Evolutionary conservation across 2,113 vertebrate species (phyloP), one percentile per base, ranked within the genome.

Genomic region (Oncorhynchus gorbuscha): DNA sequence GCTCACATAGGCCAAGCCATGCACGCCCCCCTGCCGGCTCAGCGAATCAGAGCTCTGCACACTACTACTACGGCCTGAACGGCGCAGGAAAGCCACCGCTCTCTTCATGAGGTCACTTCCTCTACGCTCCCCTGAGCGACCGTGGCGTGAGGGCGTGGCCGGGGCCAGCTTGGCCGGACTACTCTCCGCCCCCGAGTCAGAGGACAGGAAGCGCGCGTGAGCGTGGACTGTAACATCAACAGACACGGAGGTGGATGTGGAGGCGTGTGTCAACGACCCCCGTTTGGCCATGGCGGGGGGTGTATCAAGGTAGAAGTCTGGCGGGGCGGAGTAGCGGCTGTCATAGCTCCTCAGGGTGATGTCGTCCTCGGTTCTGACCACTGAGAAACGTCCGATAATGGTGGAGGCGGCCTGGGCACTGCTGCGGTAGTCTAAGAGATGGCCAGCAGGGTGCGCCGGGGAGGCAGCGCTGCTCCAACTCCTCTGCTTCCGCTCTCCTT

Each of bases 301-400:
- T 30, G 94, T 93, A 2, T 97, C 95, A 89, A 98, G 86, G 88
- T 97, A 99, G 81, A 99, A 97, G 0, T 98, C 97, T 0, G 97
- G 97, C 0, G 97, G 97, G 0, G 98, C 96, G 0, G 98, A 99
- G 88, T 97, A 98, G 69, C 97, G 92, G 85, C 96, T 90, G 90
- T 93, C 94, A 6, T 94, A 94, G 0, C 93, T 94, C 2, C 92
- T 91, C 81, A 95, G 87, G 1, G 96, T 95, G 59, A 95, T 89
- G 20, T 97, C 95, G 0, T 97, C 97, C 77, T 97, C 95, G 0
- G 90, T 93, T 92, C 95, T 97, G 73, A 97, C 86, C 55, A 98
- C 97, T 0, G 96, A 98, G 89, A 99, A 98, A 76, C 97, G 95
- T 74, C 97, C 97, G 58, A 98, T 96, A 0, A 94, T 97, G 80